phyloP scores from a whole-genome alignment of 2,888 invertebrate species.

The Cyrtodaria siliqua region DNA sequence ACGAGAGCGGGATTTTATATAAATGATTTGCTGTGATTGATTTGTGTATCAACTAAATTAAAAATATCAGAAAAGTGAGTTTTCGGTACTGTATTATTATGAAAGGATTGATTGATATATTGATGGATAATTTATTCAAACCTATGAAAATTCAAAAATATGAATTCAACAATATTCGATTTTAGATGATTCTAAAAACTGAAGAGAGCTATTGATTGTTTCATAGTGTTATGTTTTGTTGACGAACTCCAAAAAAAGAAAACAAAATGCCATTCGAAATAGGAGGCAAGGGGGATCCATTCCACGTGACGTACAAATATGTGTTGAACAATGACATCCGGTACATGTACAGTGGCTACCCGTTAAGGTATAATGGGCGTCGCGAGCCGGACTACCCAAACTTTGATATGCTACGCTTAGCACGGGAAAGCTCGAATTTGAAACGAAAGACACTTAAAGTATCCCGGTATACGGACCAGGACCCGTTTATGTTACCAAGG shows the following conservation, averaged over 20 bases:
- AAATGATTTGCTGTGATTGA: no score
- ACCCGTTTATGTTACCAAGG: constrained; percentile 62
- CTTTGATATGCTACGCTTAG: constrained; percentile 71
- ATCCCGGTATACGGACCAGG: constrained; percentile 50
- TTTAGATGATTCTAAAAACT: no score
- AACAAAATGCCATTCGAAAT: constrained; percentile 60
- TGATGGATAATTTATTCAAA: no score
- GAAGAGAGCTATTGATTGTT: no score
- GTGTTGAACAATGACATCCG: constrained; percentile 69
- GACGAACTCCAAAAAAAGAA: not conserved
- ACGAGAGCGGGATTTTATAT: no score
- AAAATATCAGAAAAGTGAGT: no score
- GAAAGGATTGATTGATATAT: no score
- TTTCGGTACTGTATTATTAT: no score
- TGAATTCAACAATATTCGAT: no score
- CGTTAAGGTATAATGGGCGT: constrained; percentile 56
- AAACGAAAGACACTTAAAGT: constrained; percentile 61
- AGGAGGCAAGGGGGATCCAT: constrained; percentile 66
- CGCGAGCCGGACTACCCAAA: constrained; percentile 71
- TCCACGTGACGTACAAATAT: constrained; percentile 71
- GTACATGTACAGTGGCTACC: constrained; percentile 71
- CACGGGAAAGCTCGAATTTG: constrained; percentile 64
- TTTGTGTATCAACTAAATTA: no score
- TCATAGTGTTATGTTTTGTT: no score
- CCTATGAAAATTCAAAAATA: no score